A percentile compares a stretch with the other conserved stretches of the same genome.
These are phyloP conservation scores for Yoshiicerus persimilis DNA, from an alignment of 1,140 invertebrate genomes.

Conservation along the genomic window DNA sequence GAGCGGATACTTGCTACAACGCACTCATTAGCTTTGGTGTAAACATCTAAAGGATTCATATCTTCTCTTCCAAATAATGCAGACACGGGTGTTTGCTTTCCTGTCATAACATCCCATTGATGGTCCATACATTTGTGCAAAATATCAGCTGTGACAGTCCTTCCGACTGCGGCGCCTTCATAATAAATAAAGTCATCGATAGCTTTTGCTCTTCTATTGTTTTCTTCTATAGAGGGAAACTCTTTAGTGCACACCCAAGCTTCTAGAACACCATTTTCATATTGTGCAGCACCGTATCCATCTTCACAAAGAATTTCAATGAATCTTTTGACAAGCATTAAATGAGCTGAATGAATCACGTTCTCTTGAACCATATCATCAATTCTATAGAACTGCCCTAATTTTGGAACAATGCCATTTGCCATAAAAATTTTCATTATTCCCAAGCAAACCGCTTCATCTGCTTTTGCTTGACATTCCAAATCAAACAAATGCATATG, in stretches of 20 bases:
- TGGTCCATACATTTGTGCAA: not conserved
- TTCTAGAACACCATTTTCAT: not conserved
- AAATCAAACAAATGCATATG: not conserved
- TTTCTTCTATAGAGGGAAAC: not conserved
- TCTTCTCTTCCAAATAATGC: not conserved
- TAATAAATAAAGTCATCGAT: not conserved
- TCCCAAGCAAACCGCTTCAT: not conserved
- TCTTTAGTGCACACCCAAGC: not conserved
- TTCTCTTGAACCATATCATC: not conserved
- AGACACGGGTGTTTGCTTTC: too few species aligned
- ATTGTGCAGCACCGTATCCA: not conserved
- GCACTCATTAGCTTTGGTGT: not conserved
- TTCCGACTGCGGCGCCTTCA: not conserved
- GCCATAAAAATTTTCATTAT: not conserved
- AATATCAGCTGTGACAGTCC: not conserved
- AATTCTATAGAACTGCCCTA: not conserved
- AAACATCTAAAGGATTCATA: not conserved
- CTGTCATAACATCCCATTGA: not conserved
- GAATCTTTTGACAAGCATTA: not conserved
- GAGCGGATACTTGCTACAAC: too few species aligned
- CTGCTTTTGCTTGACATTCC: not conserved
- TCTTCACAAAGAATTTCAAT: not conserved
- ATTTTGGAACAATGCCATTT: not conserved
- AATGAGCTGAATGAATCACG: not conserved
- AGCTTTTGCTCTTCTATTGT: not conserved